These are phyloP conservation scores for Hypsibius dujardini DNA, from an alignment of 1,140 invertebrate species.

Conservation along the genomic window DNA sequence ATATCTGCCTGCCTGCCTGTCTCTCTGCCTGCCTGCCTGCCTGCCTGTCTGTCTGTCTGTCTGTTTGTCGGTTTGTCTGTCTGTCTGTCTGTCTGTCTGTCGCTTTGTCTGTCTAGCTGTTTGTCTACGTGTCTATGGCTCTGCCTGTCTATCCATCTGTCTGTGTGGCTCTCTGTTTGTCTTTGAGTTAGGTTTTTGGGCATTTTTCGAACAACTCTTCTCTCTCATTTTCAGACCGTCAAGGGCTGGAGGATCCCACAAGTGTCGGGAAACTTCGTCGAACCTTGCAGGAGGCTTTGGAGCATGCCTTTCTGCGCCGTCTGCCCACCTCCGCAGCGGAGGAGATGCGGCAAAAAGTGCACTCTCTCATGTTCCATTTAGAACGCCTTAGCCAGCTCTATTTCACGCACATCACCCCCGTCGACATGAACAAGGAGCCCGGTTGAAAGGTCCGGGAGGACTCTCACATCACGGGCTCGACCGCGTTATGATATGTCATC, in stretches of 20 bases:
- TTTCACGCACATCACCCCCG: background rate
- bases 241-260: conserved; percentile 16
- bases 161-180: no score
- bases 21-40: no score
- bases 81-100: no score
- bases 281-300: conserved; percentile 18
- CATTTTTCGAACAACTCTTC: background rate
- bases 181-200: no score
- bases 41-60: no score
- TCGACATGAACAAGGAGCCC: background rate
- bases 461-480: no score
- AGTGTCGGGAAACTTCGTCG: conserved; percentile 17
- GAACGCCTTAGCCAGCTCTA: background rate
- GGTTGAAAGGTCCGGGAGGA: background rate
- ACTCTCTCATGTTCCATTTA: background rate
- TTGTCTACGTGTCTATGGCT: no score
- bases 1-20: no score
- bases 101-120: no score
- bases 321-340: background rate
- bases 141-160: no score
- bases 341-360: background rate
- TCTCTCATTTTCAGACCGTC: background rate
- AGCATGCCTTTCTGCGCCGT: background rate
- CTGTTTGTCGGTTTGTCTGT: no score
- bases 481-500: no score